Conservation (phyloP, 2,113 vertebrate genomes). For the Boleophthalmus pectinirostris region DNA sequence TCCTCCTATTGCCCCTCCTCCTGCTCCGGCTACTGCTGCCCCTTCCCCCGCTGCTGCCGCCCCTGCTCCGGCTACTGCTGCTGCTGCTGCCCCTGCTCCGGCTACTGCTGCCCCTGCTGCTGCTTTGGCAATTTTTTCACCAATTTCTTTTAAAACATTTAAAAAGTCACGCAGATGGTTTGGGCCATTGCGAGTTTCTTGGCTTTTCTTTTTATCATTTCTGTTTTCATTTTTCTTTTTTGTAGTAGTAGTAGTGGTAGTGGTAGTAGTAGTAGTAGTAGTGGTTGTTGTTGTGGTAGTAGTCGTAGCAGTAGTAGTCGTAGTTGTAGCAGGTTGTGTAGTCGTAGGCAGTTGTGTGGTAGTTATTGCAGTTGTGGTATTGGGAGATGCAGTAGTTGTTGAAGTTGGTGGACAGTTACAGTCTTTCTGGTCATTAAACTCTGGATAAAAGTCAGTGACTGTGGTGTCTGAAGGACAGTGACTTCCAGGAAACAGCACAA, state of each 20-base stretch:
- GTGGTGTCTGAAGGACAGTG: neutral
- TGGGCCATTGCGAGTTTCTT: no score
- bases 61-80: neutral
- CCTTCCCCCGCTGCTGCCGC: neutral
- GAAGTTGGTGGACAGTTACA: neutral
- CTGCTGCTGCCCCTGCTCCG: neutral
- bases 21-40: no score
- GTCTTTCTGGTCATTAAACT: accelerated
- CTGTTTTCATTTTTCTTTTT: neutral
- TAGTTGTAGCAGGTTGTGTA: neutral
- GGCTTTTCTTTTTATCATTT: no score
- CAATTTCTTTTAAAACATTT: no score
- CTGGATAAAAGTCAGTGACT: constrained; percentile 15
- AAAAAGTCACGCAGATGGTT: no score
- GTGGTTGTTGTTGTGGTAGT: neutral
- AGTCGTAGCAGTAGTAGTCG: no score
- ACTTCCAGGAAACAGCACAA: constrained; percentile 17
- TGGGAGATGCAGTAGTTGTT: neutral
- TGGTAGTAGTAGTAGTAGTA: neutral
- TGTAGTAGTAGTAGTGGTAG: neutral
- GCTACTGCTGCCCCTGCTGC: no score
- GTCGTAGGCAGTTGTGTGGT: neutral
- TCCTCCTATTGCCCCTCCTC: no score
- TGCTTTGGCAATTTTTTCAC: neutral
- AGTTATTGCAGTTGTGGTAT: neutral